Base-by-base conservation (phyloP, 2,888 invertebrate genomes). In the Agonum fuliginosum region DNA sequence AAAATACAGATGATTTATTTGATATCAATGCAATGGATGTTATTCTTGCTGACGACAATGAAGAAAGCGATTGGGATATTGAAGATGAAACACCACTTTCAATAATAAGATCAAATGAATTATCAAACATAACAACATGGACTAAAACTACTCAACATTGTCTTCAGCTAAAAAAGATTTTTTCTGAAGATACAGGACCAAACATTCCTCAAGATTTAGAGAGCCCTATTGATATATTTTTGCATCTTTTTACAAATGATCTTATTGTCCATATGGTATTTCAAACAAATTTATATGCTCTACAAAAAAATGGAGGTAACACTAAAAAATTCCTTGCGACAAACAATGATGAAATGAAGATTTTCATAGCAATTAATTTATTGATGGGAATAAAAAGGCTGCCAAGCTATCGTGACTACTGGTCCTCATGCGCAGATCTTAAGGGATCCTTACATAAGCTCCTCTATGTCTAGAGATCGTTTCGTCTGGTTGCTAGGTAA, bases 181-280 rank as follows among this genome's bases (percentile, higher is more conserved):
- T 54, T 54, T 3, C 10, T 12, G 22, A 19, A 20, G 22, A 54
- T 17, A 54, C 54, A 19, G 54, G 54, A 14, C 54, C 54, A 17
- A 19, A 17, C 17, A 19, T 69, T 14, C 69, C 73, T 24, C 17
- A 43, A 46, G 20, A 78, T 67, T 30, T 79, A 43, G 78, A 80
- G 48, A 62, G 70, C 8, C 78, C 79, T 6, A 72, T 71, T 4
- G 80, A 78, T 41, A 51, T 80, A 34, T 79, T 80, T 78, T 72
- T 79, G 19, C 69, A 78, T 19, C 30, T 79, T 14, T 79, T 79
- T 74, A 77, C 79, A 12, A 41, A 78, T 30, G 27, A 54, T 37
- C 51, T 80, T 3, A 78, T 76, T 4, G 34, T 75, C 14, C 22
- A 78, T 51, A 67, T 79, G 27, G 78, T 69, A 69, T 65, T 72